Conservation (phyloP, 2,888 invertebrate species). For the Andrena chrysosceles region DNA sequence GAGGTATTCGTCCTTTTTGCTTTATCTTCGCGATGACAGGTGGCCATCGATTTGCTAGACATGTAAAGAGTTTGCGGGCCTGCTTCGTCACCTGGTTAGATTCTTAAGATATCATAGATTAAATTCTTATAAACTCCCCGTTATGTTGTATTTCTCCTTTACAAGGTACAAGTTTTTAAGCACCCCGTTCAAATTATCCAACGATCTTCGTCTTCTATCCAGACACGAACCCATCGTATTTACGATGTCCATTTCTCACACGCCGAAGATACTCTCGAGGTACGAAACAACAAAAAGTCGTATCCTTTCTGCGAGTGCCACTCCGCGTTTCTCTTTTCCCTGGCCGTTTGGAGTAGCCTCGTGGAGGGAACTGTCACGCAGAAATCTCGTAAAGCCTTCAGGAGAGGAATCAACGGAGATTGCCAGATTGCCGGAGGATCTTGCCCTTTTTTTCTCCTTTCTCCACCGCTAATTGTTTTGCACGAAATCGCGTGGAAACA, state of each 20-base stretch:
- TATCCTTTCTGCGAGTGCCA: neutral
- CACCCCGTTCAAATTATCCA: no score
- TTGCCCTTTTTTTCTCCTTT: slow-evolving; percentile 16
- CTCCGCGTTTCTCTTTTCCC: slow-evolving; percentile 5
- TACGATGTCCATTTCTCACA: neutral
- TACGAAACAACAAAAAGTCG: neutral
- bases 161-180: no score
- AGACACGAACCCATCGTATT: neutral
- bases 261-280: neutral
- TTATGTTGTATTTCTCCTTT: no score
- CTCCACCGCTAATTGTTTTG: slow-evolving; percentile 62
- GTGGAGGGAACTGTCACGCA: slow-evolving; percentile 56
- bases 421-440: slow-evolving; percentile 46
- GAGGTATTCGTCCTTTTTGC: neutral
- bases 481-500: slow-evolving; percentile 65
- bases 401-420: slow-evolving; percentile 45
- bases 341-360: slow-evolving; percentile 1
- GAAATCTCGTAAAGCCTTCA: slow-evolving; percentile 40
- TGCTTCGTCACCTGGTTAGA: no score
- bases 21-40: neutral
- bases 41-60: neutral
- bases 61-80: no score
- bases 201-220: neutral
- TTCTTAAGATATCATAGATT: no score
- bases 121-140: no score